Conservation (phyloP, 1,140 invertebrate species). For the Trichogramma pretiosum region DNA sequence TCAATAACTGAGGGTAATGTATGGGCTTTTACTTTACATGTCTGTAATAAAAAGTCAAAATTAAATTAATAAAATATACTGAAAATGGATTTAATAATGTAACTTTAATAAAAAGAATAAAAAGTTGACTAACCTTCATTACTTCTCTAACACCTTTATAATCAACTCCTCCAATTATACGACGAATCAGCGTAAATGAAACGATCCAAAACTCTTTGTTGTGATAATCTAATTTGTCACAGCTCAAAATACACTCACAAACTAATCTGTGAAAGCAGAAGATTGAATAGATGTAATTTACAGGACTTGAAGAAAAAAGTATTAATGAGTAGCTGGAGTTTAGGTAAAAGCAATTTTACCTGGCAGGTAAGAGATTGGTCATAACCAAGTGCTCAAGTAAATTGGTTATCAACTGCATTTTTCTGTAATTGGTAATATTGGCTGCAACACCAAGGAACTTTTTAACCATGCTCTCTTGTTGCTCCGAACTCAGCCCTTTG, state of each 20-base stretch:
- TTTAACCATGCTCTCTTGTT: constrained; percentile 60
- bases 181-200: constrained; percentile 75
- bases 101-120: background rate
- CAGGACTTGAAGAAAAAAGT: too few relatives aligned
- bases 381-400: constrained; percentile 66
- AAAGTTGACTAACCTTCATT: constrained; percentile 61
- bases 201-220: constrained; percentile 80
- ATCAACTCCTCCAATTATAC: constrained; percentile 81
- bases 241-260: constrained; percentile 73
- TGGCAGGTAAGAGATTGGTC: constrained; percentile 54
- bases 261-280: constrained; percentile 64
- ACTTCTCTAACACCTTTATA: constrained; percentile 91
- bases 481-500: constrained; percentile 51
- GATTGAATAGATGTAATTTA: background rate
- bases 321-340: too few relatives aligned
- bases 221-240: constrained; percentile 68
- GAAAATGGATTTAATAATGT: background rate
- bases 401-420: constrained; percentile 62
- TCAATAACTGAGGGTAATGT: constrained; percentile 66
- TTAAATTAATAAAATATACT: background rate
- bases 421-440: constrained; percentile 58
- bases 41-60: constrained; percentile 41
- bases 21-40: constrained; percentile 78
- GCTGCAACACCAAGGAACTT: constrained; percentile 63
- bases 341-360: too few relatives aligned